Evolutionary conservation across 2,888 invertebrate genomes (phyloP), one percentile per base, ranked within the genome.

Genomic region (Nycteola revayana): DNA sequence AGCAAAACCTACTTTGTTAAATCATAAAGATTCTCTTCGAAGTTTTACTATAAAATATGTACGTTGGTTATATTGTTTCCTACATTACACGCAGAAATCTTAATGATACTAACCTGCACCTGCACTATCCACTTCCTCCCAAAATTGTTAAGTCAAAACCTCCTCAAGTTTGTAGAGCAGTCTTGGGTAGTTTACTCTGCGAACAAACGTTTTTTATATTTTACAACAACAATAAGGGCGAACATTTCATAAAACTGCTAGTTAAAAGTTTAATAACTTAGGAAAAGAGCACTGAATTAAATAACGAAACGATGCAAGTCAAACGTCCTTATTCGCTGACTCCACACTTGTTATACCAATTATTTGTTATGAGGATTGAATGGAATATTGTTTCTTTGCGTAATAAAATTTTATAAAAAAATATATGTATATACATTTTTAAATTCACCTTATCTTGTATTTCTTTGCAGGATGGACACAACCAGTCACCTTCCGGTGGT

Each of bases 401-500:
- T n/a, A n/a, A n/a, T n/a, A n/a, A n/a, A n/a, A n/a, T n/a, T n/a
- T n/a, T n/a, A n/a, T n/a, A n/a, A n/a, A n/a, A n/a, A n/a, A n/a
- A n/a, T n/a, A n/a, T n/a, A n/a, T n/a, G n/a, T n/a, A n/a, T n/a
- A n/a, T n/a, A n/a, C n/a, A n/a, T n/a, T n/a, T n/a, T n/a, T n/a
- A n/a, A n/a, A n/a, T n/a, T 14, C 14, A 56, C 58, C 58, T 60
- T 34, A 17, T 37, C 38, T 35, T 53, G 33, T 8, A 33, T 32
- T 36, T 52, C 48, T 3, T 39, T 33, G 37, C 83, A 82, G 2
- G 58, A 55, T 1, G 78, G 72, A 38, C 83, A 83, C 1, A 69
- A 44, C 83, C 84, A 84, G 20, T 74, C 66, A 0, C 81, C 83
- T 0, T 69, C 64, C 0, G 83, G 82, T 0, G 75, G 55, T 1